Percentiles rank a stretch among this genome's conserved stretches.
Evolutionary conservation across 1,140 invertebrate species (phyloP).

Genomic region (Lerema accius): DNA sequence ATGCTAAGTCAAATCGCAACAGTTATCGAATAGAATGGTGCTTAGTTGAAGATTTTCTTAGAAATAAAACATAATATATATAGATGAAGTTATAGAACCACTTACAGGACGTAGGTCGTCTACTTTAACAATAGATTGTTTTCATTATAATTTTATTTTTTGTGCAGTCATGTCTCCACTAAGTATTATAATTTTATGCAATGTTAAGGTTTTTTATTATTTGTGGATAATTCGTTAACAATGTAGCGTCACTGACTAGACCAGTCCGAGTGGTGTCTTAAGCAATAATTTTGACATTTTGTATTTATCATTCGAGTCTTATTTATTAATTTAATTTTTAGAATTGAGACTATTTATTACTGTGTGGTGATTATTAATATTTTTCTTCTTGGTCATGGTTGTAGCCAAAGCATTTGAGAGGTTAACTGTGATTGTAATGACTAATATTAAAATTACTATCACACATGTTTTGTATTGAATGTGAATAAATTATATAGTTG

Average conservation of each 20-base stretch:
- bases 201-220: slow-evolving; percentile 29
- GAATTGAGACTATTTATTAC: slow-evolving; percentile 77
- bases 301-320: slow-evolving; percentile 55
- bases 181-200: slow-evolving; percentile 24
- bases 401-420: slow-evolving; percentile 29
- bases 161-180: slow-evolving; percentile 10
- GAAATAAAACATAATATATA: slow-evolving; percentile 69
- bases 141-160: slow-evolving; percentile 48
- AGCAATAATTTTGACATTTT: slow-evolving; percentile 57
- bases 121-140: slow-evolving; percentile 37
- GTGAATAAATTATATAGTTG: slow-evolving; percentile 82
- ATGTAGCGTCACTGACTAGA: slow-evolving; percentile 29
- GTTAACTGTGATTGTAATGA: slow-evolving; percentile 63
- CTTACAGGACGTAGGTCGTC: slow-evolving; percentile 40
- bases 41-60: slow-evolving; percentile 77
- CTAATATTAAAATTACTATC: slow-evolving; percentile 74
- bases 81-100: slow-evolving; percentile 49
- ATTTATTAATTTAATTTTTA: slow-evolving; percentile 73
- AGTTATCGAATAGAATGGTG: slow-evolving; percentile 81
- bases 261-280: slow-evolving; percentile 41
- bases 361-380: slow-evolving; percentile 79
- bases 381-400: slow-evolving; percentile 58
- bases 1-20: slow-evolving; percentile 74
- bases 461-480: slow-evolving; percentile 82
- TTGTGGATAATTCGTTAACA: slow-evolving; percentile 32